These are phyloP conservation scores for Rhodophaea formosa DNA, from an alignment of 2,888 invertebrate species.

Conservation along the genomic window DNA sequence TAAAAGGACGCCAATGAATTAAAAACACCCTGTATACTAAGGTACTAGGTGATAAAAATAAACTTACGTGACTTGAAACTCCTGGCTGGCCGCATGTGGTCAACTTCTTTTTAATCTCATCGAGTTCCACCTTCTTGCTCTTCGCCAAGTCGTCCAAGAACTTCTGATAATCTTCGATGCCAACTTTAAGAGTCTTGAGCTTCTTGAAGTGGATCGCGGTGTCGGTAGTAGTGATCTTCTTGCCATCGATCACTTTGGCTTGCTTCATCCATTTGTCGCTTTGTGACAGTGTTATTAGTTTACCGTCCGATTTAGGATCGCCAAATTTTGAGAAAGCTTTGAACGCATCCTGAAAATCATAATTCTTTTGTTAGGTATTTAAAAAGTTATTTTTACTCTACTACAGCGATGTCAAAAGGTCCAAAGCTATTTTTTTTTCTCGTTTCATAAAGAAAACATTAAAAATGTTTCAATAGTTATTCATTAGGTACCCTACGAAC, in stretches of 20 bases:
- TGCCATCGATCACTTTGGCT: conserved; percentile 89
- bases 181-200: conserved; percentile 89
- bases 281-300: conserved; percentile 91
- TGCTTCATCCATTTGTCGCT: conserved; percentile 98
- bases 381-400: background rate
- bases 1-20: too few relatives aligned
- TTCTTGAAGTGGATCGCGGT: conserved; percentile 95
- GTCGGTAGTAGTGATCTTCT: conserved; percentile 93
- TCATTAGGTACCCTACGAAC: too few relatives aligned
- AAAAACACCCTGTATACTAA: too few relatives aligned
- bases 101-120: conserved; percentile 90
- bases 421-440: too few relatives aligned
- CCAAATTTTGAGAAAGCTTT: conserved; percentile 93
- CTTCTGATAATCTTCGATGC: conserved; percentile 89
- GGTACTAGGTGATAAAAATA: background rate
- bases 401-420: background rate
- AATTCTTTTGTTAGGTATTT: background rate
- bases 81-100: conserved; percentile 91
- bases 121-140: conserved; percentile 89
- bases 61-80: conserved; percentile 64
- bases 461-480: too few relatives aligned
- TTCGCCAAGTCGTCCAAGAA: conserved; percentile 93
- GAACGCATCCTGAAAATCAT: conserved; percentile 85
- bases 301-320: conserved; percentile 92
- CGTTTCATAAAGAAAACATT: too few relatives aligned